These are phyloP conservation scores for Heliconius hermathena DNA, from an alignment of 1,140 invertebrate genomes.

Conservation along the genomic window DNA sequence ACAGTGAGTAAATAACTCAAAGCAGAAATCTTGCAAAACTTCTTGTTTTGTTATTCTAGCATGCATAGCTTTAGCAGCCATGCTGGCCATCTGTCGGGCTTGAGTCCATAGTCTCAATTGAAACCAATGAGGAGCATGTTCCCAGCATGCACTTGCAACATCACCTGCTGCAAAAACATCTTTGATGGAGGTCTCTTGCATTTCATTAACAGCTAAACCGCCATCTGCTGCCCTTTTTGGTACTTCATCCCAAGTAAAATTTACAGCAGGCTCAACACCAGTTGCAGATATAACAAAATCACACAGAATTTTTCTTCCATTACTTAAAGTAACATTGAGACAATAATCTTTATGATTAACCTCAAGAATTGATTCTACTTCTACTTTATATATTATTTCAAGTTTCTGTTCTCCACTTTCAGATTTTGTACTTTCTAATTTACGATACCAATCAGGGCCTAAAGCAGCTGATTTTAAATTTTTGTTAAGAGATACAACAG, in stretches of 20 bases:
- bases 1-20: conserved; percentile 98
- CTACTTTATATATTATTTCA: conserved; percentile 86
- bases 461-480: conserved; percentile 89
- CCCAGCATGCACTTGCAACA: conserved; percentile 92
- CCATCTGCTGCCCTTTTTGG: conserved; percentile 87
- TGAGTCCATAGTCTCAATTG: conserved; percentile 99
- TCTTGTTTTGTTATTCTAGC: conserved; percentile 84
- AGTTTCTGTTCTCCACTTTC: conserved; percentile 69
- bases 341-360: conserved; percentile 83
- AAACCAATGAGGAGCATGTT: conserved; percentile 92
- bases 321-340: conserved; percentile 88
- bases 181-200: conserved; percentile 90
- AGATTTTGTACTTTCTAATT: conserved; percentile 85
- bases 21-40: conserved; percentile 94
- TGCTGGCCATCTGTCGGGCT: conserved; percentile 97
- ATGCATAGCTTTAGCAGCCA: conserved; percentile 95
- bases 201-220: conserved; percentile 91
- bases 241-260: conserved; percentile 81
- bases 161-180: conserved; percentile 98
- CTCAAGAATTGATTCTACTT: conserved; percentile 84
- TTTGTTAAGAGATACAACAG: conserved; percentile 64
- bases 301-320: conserved; percentile 89
- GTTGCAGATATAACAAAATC: conserved; percentile 98
- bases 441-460: conserved; percentile 96
- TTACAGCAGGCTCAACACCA: conserved; percentile 90